Percentiles rank a stretch among this genome's conserved stretches.
These are phyloP conservation scores for Mormyrus hasselquistii DNA, from an alignment of 2,797 vertebrate species.

Conservation along the genomic window DNA sequence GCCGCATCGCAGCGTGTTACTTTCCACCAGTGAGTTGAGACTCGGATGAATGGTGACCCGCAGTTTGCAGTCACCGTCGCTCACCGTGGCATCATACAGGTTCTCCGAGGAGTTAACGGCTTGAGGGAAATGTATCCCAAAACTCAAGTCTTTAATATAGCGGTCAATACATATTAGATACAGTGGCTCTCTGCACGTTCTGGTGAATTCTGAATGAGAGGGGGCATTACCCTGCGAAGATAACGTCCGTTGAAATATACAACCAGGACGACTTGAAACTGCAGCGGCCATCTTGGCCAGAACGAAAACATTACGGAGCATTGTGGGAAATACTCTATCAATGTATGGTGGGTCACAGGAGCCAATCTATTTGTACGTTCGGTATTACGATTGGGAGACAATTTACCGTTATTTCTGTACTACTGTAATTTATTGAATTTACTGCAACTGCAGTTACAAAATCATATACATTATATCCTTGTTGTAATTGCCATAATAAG, in stretches of 20 bases:
- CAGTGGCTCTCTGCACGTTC: constrained; percentile 48
- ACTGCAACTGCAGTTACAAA: not conserved
- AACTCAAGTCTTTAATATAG: constrained; percentile 56
- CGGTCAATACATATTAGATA: constrained; percentile 52
- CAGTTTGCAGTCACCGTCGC: constrained; percentile 55
- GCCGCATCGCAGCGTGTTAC: constrained; percentile 43
- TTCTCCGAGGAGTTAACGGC: constrained; percentile 45
- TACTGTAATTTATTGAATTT: not conserved
- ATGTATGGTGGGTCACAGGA: not conserved
- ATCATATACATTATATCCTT: not conserved
- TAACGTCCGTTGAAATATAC: constrained; percentile 19
- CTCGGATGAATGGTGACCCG: constrained; percentile 56
- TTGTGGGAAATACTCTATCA: not conserved
- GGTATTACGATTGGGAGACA: not conserved
- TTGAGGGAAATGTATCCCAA: constrained; percentile 53
- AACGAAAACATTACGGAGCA: constrained; percentile 18
- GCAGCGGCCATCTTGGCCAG: constrained; percentile 41
- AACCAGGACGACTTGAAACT: constrained; percentile 11
- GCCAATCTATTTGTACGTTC: not conserved
- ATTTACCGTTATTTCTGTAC: not conserved
- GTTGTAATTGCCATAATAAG: not conserved
- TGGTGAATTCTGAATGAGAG: not conserved
- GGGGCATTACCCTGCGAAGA: not conserved
- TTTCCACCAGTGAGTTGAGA: constrained; percentile 54
- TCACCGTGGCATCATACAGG: constrained; percentile 59